Evolutionary conservation across 2,113 vertebrate genomes (phyloP).

Genomic region (Symphodus melops): DNA sequence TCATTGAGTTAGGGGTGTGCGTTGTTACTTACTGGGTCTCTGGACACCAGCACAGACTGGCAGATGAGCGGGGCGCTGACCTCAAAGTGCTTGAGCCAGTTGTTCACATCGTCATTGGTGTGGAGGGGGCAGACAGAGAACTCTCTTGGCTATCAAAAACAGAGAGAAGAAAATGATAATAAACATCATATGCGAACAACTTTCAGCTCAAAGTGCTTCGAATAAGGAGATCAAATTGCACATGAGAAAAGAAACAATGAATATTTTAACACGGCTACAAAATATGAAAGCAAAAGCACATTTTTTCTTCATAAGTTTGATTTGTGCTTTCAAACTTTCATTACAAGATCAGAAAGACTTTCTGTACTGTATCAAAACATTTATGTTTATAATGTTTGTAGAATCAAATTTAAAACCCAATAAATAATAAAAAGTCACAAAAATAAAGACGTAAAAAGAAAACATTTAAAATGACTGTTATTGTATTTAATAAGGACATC

Average conservation of each 20-base stretch:
- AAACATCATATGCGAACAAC: background rate
- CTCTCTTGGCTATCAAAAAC: constrained; percentile 86
- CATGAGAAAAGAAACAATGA: background rate
- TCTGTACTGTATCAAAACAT: too few relatives aligned
- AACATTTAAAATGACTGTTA: too few relatives aligned
- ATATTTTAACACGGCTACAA: too few relatives aligned
- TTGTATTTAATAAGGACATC: too few relatives aligned
- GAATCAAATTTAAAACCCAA: too few relatives aligned
- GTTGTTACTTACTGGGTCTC: constrained; percentile 90
- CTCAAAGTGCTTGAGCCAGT: constrained; percentile 94
- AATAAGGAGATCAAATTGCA: background rate
- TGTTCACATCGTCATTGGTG: constrained; percentile 89
- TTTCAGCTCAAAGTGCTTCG: background rate
- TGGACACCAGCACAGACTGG: constrained; percentile 94
- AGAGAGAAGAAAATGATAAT: constrained; percentile 30
- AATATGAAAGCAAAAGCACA: too few relatives aligned
- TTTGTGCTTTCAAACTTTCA: too few relatives aligned
- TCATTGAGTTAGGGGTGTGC: background rate
- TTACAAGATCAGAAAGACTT: too few relatives aligned
- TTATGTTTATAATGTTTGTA: too few relatives aligned
- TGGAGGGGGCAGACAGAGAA: constrained; percentile 92
- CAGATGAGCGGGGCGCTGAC: constrained; percentile 93
- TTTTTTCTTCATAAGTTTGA: too few relatives aligned
- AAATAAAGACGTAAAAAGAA: too few relatives aligned
- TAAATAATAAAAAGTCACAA: too few relatives aligned